phyloP scores from a whole-genome alignment of 2,888 invertebrate genomes.

The Melinaea menophilus region DNA sequence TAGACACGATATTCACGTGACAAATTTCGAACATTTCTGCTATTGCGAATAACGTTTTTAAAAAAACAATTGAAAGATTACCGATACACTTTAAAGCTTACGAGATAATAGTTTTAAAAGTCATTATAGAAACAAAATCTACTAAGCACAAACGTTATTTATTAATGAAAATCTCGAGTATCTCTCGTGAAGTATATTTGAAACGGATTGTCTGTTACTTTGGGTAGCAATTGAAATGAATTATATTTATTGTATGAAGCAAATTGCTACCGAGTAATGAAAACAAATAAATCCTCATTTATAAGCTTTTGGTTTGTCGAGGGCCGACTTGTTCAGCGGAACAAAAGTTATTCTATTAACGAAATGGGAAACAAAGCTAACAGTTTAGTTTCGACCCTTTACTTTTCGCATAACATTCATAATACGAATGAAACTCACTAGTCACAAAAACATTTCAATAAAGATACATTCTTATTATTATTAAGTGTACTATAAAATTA shows the following conservation, averaged over 20 bases:
- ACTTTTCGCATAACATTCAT: slow-evolving; percentile 1
- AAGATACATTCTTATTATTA: background rate
- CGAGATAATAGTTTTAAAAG: too few species aligned
- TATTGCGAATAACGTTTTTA: too few species aligned
- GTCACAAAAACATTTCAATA: background rate
- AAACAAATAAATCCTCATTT: slow-evolving; percentile 17
- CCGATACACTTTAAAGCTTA: too few species aligned
- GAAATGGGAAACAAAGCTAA: slow-evolving; percentile 17
- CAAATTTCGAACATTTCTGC: background rate
- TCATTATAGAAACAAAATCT: too few species aligned
- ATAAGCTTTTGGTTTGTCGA: slow-evolving; percentile 16
- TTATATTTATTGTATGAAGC: background rate
- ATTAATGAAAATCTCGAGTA: background rate
- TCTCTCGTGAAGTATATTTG: background rate
- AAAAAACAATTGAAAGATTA: too few species aligned
- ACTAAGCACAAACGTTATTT: background rate
- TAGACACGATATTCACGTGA: slow-evolving; percentile 13
- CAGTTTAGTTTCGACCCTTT: slow-evolving; percentile 9
- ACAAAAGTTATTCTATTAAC: slow-evolving; percentile 23
- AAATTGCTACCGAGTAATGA: slow-evolving; percentile 3
- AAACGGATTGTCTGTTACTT: slow-evolving; percentile 4
- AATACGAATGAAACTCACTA: background rate
- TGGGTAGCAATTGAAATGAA: background rate
- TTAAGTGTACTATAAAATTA: too few species aligned
- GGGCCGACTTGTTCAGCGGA: slow-evolving; percentile 13